Percentiles rank a stretch among this genome's conserved stretches.
phyloP scores from a whole-genome alignment of 1,140 invertebrate species.

The Rhopalosiphum padi region DNA sequence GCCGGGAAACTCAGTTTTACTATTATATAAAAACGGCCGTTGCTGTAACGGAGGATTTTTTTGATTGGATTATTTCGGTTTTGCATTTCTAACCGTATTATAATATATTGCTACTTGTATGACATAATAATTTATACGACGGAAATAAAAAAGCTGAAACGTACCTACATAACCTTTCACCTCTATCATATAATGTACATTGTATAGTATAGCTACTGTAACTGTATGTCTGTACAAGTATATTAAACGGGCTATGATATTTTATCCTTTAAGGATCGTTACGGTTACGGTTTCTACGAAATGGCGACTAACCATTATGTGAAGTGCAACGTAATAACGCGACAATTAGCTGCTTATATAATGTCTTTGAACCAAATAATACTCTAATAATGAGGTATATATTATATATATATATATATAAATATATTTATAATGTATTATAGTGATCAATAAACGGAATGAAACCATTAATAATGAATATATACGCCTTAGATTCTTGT shows the following conservation, averaged over 20 bases:
- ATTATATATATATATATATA: too few species aligned
- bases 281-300: background rate
- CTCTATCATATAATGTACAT: background rate
- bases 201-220: background rate
- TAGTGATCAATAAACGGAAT: background rate
- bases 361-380: background rate
- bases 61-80: background rate
- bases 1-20: background rate
- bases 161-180: background rate
- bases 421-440: background rate
- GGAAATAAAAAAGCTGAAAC: background rate
- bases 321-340: background rate
- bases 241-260: background rate
- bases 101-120: background rate
- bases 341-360: background rate
- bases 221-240: background rate
- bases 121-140: background rate
- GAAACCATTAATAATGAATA: background rate
- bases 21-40: background rate
- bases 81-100: background rate
- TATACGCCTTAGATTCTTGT: background rate
- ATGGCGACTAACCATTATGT: background rate
- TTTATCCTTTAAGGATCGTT: background rate
- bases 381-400: background rate
- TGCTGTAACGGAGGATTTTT: background rate